These are phyloP conservation scores for Meles meles DNA, from an alignment of 2,113 vertebrate genomes.

Conservation along the genomic window DNA sequence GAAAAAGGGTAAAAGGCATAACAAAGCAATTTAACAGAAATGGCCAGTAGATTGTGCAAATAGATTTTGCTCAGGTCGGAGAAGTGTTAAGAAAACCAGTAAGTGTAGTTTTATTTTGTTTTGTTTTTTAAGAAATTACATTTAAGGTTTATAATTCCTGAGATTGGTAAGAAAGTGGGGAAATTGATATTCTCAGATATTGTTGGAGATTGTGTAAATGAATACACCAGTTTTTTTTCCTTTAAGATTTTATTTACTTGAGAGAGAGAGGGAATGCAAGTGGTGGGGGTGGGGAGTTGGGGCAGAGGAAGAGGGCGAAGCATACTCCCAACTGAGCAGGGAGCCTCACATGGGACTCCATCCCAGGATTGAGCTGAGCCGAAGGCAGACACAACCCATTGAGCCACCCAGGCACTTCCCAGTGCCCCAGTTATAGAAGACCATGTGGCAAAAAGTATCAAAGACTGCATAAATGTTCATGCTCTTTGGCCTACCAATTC, in stretches of 20 bases:
- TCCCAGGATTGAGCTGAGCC: neutral
- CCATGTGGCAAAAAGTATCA: neutral
- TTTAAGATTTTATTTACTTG: neutral
- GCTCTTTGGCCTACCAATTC: neutral
- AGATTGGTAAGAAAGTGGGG: neutral
- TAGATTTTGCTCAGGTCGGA: neutral
- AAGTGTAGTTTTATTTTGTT: neutral
- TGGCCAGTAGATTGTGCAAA: neutral
- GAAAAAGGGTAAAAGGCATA: neutral
- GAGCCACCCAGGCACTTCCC: neutral
- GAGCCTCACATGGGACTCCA: neutral
- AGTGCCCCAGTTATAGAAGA: neutral
- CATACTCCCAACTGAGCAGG: neutral
- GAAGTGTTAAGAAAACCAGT: neutral
- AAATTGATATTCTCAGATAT: neutral
- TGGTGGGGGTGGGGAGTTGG: neutral
- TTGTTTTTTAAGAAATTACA: neutral
- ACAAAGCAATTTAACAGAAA: neutral
- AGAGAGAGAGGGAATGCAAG: neutral
- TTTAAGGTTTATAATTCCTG: conserved; percentile 13
- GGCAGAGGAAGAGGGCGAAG: neutral
- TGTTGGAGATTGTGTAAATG: neutral
- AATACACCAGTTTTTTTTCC: neutral
- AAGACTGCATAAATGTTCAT: neutral
- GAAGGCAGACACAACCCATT: neutral